Evolutionary conservation across 2,797 vertebrate genomes (phyloP).

Genomic region (Lepilemur ruficaudatus): DNA sequence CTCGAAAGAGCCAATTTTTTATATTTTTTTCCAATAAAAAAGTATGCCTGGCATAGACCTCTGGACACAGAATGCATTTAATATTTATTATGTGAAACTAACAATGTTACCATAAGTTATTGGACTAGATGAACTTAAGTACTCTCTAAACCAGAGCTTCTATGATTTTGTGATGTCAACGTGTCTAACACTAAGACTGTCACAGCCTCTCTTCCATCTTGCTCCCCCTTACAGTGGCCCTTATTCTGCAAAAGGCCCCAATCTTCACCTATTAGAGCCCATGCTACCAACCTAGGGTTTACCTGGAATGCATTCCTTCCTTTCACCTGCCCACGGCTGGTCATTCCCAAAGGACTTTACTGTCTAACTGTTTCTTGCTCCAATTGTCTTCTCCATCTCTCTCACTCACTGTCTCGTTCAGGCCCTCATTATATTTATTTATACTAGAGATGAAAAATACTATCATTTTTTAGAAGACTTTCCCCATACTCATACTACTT

Average conservation of each 20-base stretch:
- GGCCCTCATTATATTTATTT: not conserved
- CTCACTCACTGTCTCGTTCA: not conserved
- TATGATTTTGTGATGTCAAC: not conserved
- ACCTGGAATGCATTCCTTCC: not conserved
- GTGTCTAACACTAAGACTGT: not conserved
- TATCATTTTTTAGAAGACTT: not conserved
- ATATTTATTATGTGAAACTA: not conserved
- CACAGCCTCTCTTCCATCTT: not conserved
- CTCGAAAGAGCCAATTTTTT: not conserved
- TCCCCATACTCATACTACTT: not conserved
- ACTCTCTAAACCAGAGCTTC: not conserved
- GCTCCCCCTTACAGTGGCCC: not conserved
- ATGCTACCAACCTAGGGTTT: not conserved
- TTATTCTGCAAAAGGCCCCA: not conserved
- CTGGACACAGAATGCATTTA: not conserved
- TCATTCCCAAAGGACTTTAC: not conserved
- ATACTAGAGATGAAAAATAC: not conserved
- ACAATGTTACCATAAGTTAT: not conserved
- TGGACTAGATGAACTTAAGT: not conserved
- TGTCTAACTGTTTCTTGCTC: not conserved
- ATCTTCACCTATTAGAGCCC: no score
- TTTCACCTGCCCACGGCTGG: not conserved
- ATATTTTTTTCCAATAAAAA: not conserved
- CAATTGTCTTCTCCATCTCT: not conserved
- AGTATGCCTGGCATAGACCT: not conserved